Evolutionary conservation across 2,888 invertebrate genomes (phyloP), one percentile per base, ranked within the genome.

Genomic region (Cepaea hortensis): DNA sequence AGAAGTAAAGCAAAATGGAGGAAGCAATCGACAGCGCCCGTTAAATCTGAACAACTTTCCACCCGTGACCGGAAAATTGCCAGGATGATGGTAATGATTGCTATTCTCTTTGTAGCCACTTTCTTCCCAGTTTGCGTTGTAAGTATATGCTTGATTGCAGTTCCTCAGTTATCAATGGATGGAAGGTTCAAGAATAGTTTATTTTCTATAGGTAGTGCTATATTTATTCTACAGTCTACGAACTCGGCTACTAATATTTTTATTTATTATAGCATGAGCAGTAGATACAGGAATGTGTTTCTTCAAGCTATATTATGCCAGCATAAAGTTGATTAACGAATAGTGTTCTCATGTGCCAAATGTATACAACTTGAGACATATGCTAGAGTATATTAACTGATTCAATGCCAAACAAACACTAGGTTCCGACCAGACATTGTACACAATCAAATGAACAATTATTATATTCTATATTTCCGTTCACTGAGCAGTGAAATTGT

Each of bases 1-100:
- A 61, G n/a, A n/a, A 72, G 11, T 4, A 77, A 85, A 62, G n/a
- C 85, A 13, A 75, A 85, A 75, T 85, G 85, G 85, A 65, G 85
- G n/a, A 61, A 68, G 18, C 13, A n/a, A 6, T 76, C 79, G 7
- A 70, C n/a, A 18, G 5, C 11, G n/a, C 5, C 5, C 13, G 2
- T 1, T 0, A n/a, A 20, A 11, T 1, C 35, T 20, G 46, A 46
- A 6, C 84, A 76, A 48, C 65, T 13, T 5, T 65, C 79, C n/a
- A 73, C 5, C 35, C 73, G 75, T 2, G 85, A 85, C 50, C 62
- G 68, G 35, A 72, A 61, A 20, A 23, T 85, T 4, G 15, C 62
- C 20, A 76, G 46, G 9, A 85, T 85, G 85, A 46, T 85, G 18
- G 15, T 68, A 20, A 3, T 48, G 11, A 65, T 85, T 46, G 20